Evolutionary conservation across 2,113 vertebrate species (phyloP).

Genomic region (Sula dactylatra): DNA sequence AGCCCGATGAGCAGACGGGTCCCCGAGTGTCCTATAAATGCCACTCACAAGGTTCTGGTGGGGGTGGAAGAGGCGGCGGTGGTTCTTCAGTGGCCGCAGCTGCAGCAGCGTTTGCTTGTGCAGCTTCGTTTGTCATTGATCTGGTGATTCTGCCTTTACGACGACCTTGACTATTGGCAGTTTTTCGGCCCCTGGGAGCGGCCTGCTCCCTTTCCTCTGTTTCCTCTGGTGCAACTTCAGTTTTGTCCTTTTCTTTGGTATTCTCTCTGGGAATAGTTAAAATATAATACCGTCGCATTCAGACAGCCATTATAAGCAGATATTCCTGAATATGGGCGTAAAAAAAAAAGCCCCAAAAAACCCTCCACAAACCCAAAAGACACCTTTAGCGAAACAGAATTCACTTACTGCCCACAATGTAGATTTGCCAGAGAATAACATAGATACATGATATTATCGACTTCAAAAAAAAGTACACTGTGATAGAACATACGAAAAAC

Average conservation of each 20-base stretch:
- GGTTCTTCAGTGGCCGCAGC: constrained; percentile 83
- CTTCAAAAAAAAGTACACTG: background rate
- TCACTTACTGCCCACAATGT: background rate
- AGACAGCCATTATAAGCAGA: background rate
- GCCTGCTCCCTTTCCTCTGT: constrained; percentile 92
- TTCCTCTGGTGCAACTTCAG: constrained; percentile 86
- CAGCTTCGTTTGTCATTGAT: constrained; percentile 97
- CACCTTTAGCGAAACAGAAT: background rate
- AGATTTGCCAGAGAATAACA: background rate
- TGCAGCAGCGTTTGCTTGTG: constrained; percentile 83
- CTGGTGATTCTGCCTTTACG: constrained; percentile 95
- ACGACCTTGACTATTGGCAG: constrained; percentile 95
- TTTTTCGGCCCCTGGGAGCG: constrained; percentile 91
- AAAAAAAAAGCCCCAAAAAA: background rate
- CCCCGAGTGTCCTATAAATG: background rate
- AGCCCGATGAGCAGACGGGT: background rate
- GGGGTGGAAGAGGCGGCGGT: constrained; percentile 75
- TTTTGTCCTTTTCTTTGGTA: constrained; percentile 96
- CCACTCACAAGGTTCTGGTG: constrained; percentile 84
- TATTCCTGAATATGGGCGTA: background rate
- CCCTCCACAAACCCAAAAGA: background rate
- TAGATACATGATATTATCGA: background rate
- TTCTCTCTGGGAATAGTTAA: constrained; percentile 81
- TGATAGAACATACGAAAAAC: background rate
- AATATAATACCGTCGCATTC: background rate